Evolutionary conservation across 2,797 vertebrate genomes (phyloP).

Genomic region (Gila robusta): DNA sequence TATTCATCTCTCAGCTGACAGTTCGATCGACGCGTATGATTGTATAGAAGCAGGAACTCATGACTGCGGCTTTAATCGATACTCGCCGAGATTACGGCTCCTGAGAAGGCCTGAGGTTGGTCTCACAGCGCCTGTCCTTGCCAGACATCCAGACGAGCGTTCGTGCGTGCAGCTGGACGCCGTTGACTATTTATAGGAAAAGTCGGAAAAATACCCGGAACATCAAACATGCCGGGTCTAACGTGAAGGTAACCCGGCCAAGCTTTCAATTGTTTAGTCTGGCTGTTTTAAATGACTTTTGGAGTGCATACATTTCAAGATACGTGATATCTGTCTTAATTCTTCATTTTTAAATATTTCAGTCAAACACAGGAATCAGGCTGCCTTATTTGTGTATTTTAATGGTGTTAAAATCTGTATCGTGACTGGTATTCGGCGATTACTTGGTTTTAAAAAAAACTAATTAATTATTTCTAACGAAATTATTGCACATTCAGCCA

Average conservation of each 20-base stretch:
- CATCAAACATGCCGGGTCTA: conserved; percentile 30
- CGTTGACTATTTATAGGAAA: background rate
- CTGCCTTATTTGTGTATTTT: background rate
- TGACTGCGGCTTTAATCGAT: background rate
- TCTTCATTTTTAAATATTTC: background rate
- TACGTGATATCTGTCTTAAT: background rate
- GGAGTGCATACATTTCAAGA: background rate
- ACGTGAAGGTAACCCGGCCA: conserved; percentile 35
- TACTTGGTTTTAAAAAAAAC: background rate
- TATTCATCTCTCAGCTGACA: background rate
- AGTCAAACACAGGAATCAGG: background rate
- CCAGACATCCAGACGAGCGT: conserved; percentile 8
- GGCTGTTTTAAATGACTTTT: background rate
- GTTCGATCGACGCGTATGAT: background rate
- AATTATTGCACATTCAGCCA: background rate
- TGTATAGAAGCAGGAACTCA: background rate
- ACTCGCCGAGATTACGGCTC: background rate
- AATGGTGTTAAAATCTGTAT: background rate
- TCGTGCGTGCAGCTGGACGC: background rate
- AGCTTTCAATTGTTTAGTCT: background rate
- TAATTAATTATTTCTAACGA: background rate
- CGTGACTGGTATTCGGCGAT: background rate
- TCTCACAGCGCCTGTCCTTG: background rate
- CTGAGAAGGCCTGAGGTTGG: conserved; percentile 14
- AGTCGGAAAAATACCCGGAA: background rate